Percentiles rank a stretch among this genome's conserved stretches.
phyloP scores from a whole-genome alignment of 2,888 invertebrate species.

The Meiosimyza platycephala region DNA sequence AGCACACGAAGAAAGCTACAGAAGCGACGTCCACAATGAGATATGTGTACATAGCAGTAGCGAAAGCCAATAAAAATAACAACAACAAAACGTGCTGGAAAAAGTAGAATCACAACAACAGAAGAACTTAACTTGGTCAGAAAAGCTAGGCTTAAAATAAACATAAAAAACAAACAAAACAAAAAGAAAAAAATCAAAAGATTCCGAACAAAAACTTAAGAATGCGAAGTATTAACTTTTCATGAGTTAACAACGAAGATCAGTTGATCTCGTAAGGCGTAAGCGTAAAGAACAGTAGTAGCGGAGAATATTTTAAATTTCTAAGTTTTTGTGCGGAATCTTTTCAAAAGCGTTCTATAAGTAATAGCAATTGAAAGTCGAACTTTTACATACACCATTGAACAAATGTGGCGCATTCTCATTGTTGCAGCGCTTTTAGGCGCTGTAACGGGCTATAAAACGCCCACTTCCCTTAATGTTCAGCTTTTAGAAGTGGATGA shows the following conservation, averaged over 20 bases:
- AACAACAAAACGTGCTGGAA: conserved; percentile 43
- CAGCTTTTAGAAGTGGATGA: neutral
- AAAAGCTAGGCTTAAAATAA: conserved; percentile 19
- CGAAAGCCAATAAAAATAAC: conserved; percentile 31
- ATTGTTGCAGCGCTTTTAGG: conserved; percentile 34
- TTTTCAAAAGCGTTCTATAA: neutral
- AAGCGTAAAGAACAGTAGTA: conserved; percentile 53
- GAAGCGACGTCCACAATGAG: conserved; percentile 31
- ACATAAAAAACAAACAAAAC: conserved; percentile 18
- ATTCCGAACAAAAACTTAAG: conserved; percentile 47
- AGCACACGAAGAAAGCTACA: conserved; percentile 50
- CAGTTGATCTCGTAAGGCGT: conserved; percentile 57
- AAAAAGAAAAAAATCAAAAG: conserved; percentile 23
- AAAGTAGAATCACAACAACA: conserved; percentile 49
- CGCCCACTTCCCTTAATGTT: neutral
- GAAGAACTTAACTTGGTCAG: conserved; percentile 35
- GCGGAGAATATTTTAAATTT: neutral
- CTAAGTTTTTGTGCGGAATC: neutral
- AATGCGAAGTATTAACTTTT: conserved; percentile 49
- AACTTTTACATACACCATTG: too few relatives aligned
- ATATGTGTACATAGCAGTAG: conserved; percentile 18
- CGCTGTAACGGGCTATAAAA: conserved; percentile 38
- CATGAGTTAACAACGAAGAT: conserved; percentile 40
- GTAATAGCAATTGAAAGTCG: neutral
- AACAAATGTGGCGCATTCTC: conserved; percentile 27